Conservation (phyloP, 92 coral and sea anemone species). For the Porites divaricata region DNA sequence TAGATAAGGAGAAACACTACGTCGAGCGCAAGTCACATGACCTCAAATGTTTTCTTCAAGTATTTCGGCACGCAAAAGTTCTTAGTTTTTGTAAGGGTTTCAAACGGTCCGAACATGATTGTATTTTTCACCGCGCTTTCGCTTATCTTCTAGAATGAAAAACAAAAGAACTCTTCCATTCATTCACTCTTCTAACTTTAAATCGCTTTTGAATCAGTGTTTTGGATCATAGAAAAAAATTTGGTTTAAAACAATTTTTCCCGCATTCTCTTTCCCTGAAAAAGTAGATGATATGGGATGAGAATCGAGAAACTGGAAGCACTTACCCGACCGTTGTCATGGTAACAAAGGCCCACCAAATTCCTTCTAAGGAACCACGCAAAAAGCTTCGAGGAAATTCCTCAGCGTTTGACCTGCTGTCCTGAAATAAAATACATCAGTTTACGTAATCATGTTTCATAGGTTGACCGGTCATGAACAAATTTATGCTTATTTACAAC, state of each 20-base stretch:
- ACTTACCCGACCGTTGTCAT: slow-evolving; percentile 43
- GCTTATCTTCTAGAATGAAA: no score
- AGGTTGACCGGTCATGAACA: no score
- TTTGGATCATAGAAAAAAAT: not conserved
- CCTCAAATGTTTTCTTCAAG: no score
- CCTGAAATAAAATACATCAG: not conserved
- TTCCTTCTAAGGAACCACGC: slow-evolving; percentile 18
- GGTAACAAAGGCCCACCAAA: slow-evolving; percentile 46
- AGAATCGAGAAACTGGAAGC: not conserved
- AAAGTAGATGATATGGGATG: not conserved
- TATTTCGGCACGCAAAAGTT: not conserved
- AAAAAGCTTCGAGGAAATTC: slow-evolving; percentile 13
- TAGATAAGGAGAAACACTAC: no score
- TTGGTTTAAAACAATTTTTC: not conserved
- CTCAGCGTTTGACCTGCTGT: not conserved
- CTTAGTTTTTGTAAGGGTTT: not conserved
- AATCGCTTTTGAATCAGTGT: not conserved
- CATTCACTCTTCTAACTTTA: no score
- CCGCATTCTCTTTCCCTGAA: not conserved
- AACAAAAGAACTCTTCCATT: no score
- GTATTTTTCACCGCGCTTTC: no score
- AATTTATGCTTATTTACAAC: no score
- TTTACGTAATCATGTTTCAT: no score
- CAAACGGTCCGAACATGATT: not conserved
- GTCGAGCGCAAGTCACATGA: no score